Evolutionary conservation across 2,113 vertebrate species (phyloP), one percentile per base, ranked within the genome.

Genomic region (Sprattus sprattus): DNA sequence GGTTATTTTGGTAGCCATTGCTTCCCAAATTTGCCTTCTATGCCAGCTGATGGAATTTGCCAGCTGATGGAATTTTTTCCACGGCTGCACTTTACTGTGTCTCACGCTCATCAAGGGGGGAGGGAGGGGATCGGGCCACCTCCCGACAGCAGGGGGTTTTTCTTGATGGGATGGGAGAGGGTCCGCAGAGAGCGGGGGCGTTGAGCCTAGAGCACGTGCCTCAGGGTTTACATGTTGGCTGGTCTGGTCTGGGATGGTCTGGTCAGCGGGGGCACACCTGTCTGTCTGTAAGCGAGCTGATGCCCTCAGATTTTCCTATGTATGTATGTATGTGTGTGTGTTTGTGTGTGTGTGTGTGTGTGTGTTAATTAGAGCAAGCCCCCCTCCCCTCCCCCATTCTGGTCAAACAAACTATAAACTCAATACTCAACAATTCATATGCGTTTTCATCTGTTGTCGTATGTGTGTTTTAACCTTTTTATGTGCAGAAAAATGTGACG

Each of bases 61-160:
- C 18, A 60, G 54, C 54, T 32, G n/a, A 32, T 46, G 82, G 47
- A 64, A 20, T 49, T 57, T 87, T 90, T 92, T 92, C 90, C 88
- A 81, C 83, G 1, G 71, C 88, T 81, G 85, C 75, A 16, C 46
- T 86, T 78, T 84, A 85, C 88, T 64, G 6, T 45, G 67, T 83
- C 75, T 85, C 25, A 52, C 52, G 44, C 20, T 20, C 49, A 52
- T 4, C 15, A 0, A 13, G 13, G 11, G 1, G 86, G 57, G 44
- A n/a, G 81, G 52, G 52, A 85, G 8, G 39, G 18, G 39, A 60
- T 15, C 49, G 49, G 49, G 22, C 47, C n/a, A n/a, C 82, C 84
- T 49, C 47, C 47, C 85, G 81, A 57, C 81, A 22, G 25, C 78
- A 84, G 46, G n/a, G 3, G 10, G 4, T 64, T 0, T 45, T 85